A percentile compares a stretch with the other conserved stretches of the same genome.
Evolutionary conservation across 2,113 vertebrate species (phyloP).

Genomic region (Rhizomys pruinosus): DNA sequence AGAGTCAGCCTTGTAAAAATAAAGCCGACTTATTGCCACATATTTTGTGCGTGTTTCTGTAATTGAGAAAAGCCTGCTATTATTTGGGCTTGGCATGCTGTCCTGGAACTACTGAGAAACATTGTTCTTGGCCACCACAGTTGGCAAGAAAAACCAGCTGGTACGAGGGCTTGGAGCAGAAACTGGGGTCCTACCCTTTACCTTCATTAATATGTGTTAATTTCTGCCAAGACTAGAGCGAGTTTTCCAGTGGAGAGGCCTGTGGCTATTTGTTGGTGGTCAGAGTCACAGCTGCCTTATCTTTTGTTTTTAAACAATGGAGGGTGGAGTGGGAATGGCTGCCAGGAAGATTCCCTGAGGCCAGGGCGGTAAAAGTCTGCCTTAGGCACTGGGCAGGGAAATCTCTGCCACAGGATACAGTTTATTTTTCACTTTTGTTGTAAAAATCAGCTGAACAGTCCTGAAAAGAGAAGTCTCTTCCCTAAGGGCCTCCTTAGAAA

Average conservation of each 20-base stretch:
- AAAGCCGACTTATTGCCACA: conserved; percentile 29
- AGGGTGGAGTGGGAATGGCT: conserved; percentile 58
- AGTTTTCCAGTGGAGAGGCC: conserved; percentile 59
- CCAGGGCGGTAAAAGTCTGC: conserved; percentile 62
- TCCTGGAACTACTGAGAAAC: conserved; percentile 61
- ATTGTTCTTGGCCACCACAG: conserved; percentile 69
- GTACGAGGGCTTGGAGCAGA: conserved; percentile 12
- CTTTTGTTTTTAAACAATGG: conserved; percentile 76
- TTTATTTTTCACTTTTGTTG: conserved; percentile 56
- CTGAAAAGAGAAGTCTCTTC: conserved; percentile 37
- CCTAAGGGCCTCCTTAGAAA: conserved; percentile 40
- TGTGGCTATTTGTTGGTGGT: conserved; percentile 53
- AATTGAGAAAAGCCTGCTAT: conserved; percentile 72
- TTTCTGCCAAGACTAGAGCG: conserved; percentile 64
- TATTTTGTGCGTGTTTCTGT: conserved; percentile 56
- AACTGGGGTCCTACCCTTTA: conserved; percentile 60
- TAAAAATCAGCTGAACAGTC: conserved; percentile 45
- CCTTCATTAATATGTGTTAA: conserved; percentile 63
- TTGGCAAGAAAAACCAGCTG: conserved; percentile 64
- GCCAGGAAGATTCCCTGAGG: conserved; percentile 52
- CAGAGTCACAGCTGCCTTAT: conserved; percentile 64
- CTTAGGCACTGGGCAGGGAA: background rate
- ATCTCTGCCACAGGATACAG: conserved; percentile 27
- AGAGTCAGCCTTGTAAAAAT: conserved; percentile 58
- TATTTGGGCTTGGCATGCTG: conserved; percentile 69